Base-by-base conservation (phyloP, 2,888 invertebrate species). In the Drosophila kokeensis region DNA sequence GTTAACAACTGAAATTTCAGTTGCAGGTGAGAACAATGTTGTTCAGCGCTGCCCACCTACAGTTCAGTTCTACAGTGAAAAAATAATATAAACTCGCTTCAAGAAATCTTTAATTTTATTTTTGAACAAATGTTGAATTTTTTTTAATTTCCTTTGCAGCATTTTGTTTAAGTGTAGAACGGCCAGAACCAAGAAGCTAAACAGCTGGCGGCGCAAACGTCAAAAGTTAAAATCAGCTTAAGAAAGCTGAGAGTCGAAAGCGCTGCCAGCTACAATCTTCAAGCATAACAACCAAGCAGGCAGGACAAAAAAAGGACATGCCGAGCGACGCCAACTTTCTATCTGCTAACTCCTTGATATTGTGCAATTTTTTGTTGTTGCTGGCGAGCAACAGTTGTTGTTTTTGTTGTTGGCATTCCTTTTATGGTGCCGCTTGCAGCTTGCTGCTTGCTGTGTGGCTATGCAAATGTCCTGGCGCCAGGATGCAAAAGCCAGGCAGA, bases 141-240 rank as follows among this genome's bases (percentile, higher is more conserved):
- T 18, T 50, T 30, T 7, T n/a, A n/a, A 11, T 7, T 29, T 29
- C 2, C 11, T 4, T 18, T 29, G n/a, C 11, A n/a, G 8, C 2
- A 27, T 27, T 52, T 40, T 30, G 15, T 29, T 15, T 15, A 8
- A 42, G 40, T 42, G 57, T 18, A 15, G 18, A 24, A 34, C 45
- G 49, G 24, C 32, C 18, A 38, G 24, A 38, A 11, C 50, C 40
- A 54, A 36, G 54, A 55, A 48, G 59, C n/a, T 49, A 34, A 55
- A 50, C 13, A 18, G 50, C 76, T 65, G 24, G 40, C 61, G 64
- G 79, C 64, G 21, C n/a, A 58, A 66, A 27, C 30, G 68, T 65
- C 18, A 21, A 73, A 87, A 82, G 76, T 82, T 70, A 58, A 87
- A 87, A 87, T 82, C 88, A 76, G 90, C 86, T 87, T 89, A 82